Conservation (phyloP, 2,797 vertebrate genomes). For the Poliocrania exsul region DNA sequence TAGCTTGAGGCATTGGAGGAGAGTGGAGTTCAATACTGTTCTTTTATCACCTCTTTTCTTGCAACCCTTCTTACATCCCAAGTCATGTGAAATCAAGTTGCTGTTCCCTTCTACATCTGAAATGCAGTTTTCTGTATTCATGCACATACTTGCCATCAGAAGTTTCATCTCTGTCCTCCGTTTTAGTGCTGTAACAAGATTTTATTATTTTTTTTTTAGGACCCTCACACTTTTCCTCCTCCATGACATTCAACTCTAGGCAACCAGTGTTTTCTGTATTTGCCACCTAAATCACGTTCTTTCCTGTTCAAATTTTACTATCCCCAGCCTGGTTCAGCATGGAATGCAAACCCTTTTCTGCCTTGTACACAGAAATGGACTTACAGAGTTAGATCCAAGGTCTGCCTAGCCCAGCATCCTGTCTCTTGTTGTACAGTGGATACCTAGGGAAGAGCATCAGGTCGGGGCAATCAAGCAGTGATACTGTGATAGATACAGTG, state of each 20-base stretch:
- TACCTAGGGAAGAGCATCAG: slow-evolving; percentile 1
- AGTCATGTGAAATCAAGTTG: neutral
- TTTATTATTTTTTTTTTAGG: neutral
- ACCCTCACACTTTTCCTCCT: neutral
- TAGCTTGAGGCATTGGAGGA: slow-evolving; percentile 32
- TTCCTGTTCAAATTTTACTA: neutral
- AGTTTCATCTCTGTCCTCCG: neutral
- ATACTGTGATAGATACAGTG: neutral
- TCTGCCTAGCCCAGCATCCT: neutral
- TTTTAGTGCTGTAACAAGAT: neutral
- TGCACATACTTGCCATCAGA: neutral
- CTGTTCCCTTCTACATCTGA: neutral
- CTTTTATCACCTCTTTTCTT: neutral
- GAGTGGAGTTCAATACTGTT: neutral
- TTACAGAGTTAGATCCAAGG: slow-evolving; percentile 16
- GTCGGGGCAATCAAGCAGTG: neutral
- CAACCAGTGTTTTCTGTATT: neutral
- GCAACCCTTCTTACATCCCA: neutral
- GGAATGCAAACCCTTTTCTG: slow-evolving; percentile 8
- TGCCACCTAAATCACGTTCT: neutral
- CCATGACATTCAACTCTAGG: neutral
- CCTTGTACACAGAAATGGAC: neutral
- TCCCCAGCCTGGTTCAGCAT: neutral
- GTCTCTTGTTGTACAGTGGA: neutral
- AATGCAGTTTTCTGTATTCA: slow-evolving; percentile 16